Percentiles rank a stretch among this genome's conserved stretches.
Conservation (phyloP, 2,888 invertebrate genomes). For the Folsomia manolachei region DNA sequence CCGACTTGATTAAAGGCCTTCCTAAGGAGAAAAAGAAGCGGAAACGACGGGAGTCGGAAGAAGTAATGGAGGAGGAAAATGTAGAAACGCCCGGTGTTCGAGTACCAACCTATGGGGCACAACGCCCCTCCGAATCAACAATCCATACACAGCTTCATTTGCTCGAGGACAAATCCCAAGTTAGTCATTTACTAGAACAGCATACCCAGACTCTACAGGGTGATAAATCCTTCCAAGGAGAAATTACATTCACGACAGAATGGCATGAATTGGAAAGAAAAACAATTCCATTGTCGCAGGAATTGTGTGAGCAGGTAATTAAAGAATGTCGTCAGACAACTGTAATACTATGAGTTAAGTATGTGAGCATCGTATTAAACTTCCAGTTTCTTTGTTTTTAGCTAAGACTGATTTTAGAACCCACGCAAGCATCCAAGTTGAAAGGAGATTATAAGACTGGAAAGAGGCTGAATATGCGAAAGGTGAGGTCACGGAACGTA, state of each 20-base stretch:
- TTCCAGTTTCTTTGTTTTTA: too few relatives aligned
- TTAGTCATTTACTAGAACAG: neutral
- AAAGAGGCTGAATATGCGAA: constrained; percentile 95
- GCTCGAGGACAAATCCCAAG: constrained; percentile 26
- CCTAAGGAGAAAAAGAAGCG: constrained; percentile 43
- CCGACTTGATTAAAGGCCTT: constrained; percentile 39
- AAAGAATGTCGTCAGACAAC: too few relatives aligned
- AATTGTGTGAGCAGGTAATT: constrained; percentile 90
- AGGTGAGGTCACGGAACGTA: constrained; percentile 54
- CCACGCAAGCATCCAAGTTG: constrained; percentile 85
- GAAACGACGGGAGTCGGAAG: constrained; percentile 54
- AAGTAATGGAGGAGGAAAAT: constrained; percentile 55
- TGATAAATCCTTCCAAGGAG: constrained; percentile 26
- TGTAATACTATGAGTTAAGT: too few relatives aligned
- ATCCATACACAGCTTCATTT: constrained; percentile 64
- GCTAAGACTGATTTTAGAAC: constrained; percentile 90
- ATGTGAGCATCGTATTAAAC: too few relatives aligned
- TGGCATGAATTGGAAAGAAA: constrained; percentile 51
- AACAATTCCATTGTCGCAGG: constrained; percentile 65
- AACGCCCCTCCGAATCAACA: constrained; percentile 69
- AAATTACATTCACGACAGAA: constrained; percentile 28
- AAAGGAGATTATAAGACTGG: constrained; percentile 96
- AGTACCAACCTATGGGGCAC: constrained; percentile 65
- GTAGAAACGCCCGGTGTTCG: constrained; percentile 68
- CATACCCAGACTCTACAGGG: constrained; percentile 9